These are phyloP conservation scores for Drosophila meridionalis DNA, from an alignment of 2,888 invertebrate genomes.

Conservation along the genomic window DNA sequence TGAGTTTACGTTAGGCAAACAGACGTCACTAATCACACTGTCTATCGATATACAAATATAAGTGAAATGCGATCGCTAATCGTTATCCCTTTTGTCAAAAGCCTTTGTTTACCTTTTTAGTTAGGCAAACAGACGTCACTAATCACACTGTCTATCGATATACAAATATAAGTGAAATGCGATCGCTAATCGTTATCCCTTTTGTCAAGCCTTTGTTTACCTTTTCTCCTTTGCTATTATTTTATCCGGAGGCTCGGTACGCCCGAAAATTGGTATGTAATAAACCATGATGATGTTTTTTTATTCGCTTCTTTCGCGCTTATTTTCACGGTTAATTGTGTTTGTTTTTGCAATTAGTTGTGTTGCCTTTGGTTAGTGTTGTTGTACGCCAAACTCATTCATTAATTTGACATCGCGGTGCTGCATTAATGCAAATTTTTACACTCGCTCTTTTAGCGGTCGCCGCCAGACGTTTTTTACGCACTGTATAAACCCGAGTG, in stretches of 20 bases:
- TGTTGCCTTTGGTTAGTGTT: slow-evolving; percentile 33
- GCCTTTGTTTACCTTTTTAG: too few species aligned
- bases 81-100: neutral
- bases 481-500: slow-evolving; percentile 53
- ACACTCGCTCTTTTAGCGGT: slow-evolving; percentile 51
- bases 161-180: neutral
- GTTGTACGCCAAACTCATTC: slow-evolving; percentile 64
- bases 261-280: slow-evolving; percentile 82
- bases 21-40: neutral
- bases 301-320: slow-evolving; percentile 33
- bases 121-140: neutral
- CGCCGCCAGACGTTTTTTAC: slow-evolving; percentile 61
- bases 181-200: slow-evolving; percentile 13
- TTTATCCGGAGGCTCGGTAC: slow-evolving; percentile 84
- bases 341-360: slow-evolving; percentile 68
- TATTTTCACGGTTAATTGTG: slow-evolving; percentile 56
- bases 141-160: slow-evolving; percentile 7
- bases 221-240: slow-evolving; percentile 77
- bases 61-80: slow-evolving; percentile 10
- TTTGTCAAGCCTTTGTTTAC: slow-evolving; percentile 56
- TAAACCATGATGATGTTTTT: slow-evolving; percentile 80
- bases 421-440: slow-evolving; percentile 74
- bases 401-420: slow-evolving; percentile 54
- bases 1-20: neutral
- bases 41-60: neutral